Evolutionary conservation across 2,888 invertebrate species (phyloP), one percentile per base, ranked within the genome.

Genomic region (Halictus quadricinctus): DNA sequence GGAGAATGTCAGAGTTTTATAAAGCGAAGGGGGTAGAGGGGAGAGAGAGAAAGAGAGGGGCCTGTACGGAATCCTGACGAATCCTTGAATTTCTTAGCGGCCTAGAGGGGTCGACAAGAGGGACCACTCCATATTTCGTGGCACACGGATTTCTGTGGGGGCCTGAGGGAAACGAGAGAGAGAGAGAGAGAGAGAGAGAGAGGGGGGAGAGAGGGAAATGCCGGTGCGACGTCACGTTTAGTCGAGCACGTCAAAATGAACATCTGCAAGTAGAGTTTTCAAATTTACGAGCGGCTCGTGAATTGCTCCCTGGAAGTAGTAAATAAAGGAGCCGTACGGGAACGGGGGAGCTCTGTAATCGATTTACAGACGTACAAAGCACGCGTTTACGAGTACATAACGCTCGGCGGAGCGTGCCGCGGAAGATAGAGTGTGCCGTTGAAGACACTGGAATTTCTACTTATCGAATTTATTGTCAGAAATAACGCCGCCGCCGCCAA

Each of bases 251-350:
- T 88, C 90, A 88, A 90, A 92, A 91, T 91, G 91, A 91, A 84
- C 89, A 90, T 89, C 90, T 85, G 90, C 81, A 82, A 88, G 88
- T 84, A 81, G 89, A 90, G 88, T 91, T 88, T 86, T 81, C 84
- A 84, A 89, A 91, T 91, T 91, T 91, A 91, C 87, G 88, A 91
- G 81, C 91, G 80, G 76, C 83, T 87, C 88, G 87, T 89, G 87
- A 69, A 89, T 84, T 81, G 81, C 76, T 76, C 72, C 79, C 73
- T 25, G 75, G 75, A 46, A 81, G 76, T 73, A 84, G 81, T 88
- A 87, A 90, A 90, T 86, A 84, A 83, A 77, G 73, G 72, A 80
- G 73, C 50, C 78, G 81, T 36, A 29, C 18, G 66, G 66, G 36
- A 29, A 64, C 29, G 18, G 10, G 41, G 36, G 15, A 21, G 41